These are phyloP conservation scores for Alviniconcha strummeri DNA, from an alignment of 2,888 invertebrate species.

Conservation along the genomic window DNA sequence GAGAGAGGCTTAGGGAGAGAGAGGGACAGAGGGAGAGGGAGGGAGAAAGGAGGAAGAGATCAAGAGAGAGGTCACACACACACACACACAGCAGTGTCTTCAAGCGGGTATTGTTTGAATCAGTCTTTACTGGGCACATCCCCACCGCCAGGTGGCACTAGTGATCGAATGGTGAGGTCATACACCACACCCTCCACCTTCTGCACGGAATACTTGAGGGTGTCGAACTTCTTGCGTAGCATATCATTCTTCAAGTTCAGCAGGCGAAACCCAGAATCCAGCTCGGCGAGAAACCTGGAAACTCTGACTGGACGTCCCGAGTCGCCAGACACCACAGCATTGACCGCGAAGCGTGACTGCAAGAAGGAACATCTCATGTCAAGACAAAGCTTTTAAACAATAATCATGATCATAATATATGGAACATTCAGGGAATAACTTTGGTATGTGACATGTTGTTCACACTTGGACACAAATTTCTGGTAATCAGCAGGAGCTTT, in stretches of 20 bases:
- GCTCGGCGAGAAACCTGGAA: constrained; percentile 87
- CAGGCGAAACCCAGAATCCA: constrained; percentile 92
- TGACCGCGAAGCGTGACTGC: constrained; percentile 73
- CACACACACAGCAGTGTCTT: too few species aligned
- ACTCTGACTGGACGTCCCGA: constrained; percentile 88
- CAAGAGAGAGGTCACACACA: too few species aligned
- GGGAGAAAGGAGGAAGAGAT: too few species aligned
- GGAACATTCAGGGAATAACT: background rate
- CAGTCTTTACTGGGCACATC: constrained; percentile 24
- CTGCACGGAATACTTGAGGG: constrained; percentile 87
- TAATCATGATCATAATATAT: background rate
- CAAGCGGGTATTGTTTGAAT: background rate
- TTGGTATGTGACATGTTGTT: background rate
- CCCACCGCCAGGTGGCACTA: constrained; percentile 52
- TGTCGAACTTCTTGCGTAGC: constrained; percentile 86
- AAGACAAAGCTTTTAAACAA: background rate
- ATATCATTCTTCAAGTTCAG: constrained; percentile 94
- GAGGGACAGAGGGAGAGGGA: too few species aligned
- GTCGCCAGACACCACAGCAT: constrained; percentile 81
- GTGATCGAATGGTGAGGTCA: constrained; percentile 70
- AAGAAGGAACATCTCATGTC: constrained; percentile 30
- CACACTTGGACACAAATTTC: background rate
- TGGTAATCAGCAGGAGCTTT: too few species aligned
- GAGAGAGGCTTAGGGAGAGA: too few species aligned
- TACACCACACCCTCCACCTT: constrained; percentile 83